These are phyloP conservation scores for Drosophila busckii DNA, from an alignment of 1,140 invertebrate genomes.

Conservation along the genomic window DNA sequence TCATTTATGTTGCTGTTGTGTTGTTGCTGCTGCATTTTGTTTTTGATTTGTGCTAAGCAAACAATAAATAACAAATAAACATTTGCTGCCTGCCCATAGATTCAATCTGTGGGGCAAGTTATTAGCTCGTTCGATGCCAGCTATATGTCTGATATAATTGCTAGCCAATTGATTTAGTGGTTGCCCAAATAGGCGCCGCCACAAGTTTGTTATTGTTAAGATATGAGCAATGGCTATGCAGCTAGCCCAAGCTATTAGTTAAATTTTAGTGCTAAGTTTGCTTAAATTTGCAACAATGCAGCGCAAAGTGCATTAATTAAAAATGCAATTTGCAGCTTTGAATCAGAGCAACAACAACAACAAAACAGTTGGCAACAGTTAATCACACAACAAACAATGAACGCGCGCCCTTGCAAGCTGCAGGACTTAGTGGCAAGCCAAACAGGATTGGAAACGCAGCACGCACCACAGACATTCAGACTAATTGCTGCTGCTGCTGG, in stretches of 20 bases:
- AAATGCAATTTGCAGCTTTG: neutral
- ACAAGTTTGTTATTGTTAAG: slow-evolving; percentile 25
- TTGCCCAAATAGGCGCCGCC: slow-evolving; percentile 12
- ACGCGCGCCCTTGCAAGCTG: slow-evolving; percentile 1
- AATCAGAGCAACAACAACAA: slow-evolving; percentile 10
- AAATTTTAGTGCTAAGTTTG: too few species aligned
- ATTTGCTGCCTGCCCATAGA: slow-evolving; percentile 34
- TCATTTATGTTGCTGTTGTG: slow-evolving; percentile 32
- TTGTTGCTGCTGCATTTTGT: neutral
- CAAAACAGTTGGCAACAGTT: slow-evolving; percentile 48
- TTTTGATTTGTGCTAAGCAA: neutral
- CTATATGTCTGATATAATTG: slow-evolving; percentile 54
- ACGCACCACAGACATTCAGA: slow-evolving; percentile 43
- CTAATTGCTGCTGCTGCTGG: slow-evolving; percentile 53
- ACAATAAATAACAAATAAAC: slow-evolving; percentile 38
- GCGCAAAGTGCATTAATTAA: slow-evolving; percentile 11
- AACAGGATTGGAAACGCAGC: slow-evolving; percentile 37
- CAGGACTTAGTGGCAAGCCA: slow-evolving; percentile 21
- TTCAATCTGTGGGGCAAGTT: slow-evolving; percentile 51
- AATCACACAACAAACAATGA: slow-evolving; percentile 60
- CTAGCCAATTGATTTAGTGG: slow-evolving; percentile 58
- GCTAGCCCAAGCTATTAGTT: too few species aligned
- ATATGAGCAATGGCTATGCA: too few species aligned
- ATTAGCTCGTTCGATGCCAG: slow-evolving; percentile 52
- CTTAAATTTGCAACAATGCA: neutral